Evolutionary conservation across 2,113 vertebrate genomes (phyloP).

Genomic region (Aphyosemion australe): DNA sequence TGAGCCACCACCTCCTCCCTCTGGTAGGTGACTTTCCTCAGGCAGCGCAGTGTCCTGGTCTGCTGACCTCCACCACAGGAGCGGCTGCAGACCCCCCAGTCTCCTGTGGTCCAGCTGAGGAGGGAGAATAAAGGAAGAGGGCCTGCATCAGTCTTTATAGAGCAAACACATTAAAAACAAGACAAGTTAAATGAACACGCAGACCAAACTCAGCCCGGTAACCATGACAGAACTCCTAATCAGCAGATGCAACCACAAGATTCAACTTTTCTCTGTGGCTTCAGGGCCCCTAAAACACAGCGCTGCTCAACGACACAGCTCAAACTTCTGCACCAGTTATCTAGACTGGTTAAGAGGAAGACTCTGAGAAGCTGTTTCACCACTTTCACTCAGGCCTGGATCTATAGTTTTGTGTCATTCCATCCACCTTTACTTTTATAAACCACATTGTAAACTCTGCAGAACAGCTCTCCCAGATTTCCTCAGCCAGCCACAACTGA

Average conservation of each 20-base stretch:
- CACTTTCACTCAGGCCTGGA: conserved; percentile 6
- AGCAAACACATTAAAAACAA: not conserved
- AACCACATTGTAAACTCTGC: conserved; percentile 38
- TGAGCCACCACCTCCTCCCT: conserved; percentile 84
- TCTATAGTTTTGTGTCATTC: conserved; percentile 2
- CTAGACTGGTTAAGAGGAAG: not conserved
- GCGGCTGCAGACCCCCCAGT: conserved; percentile 88
- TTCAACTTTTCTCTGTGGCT: conserved; percentile 14
- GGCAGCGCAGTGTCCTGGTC: conserved; percentile 84
- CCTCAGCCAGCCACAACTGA: conserved; percentile 16
- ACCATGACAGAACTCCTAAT: conserved; percentile 35
- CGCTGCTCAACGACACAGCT: not conserved
- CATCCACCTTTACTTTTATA: conserved; percentile 17
- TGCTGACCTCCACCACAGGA: conserved; percentile 91
- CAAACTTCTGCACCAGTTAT: not conserved
- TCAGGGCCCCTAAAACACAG: too few relatives aligned
- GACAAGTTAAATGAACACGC: conserved; percentile 7
- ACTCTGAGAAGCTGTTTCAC: not conserved
- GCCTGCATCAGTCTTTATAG: not conserved
- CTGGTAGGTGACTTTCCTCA: conserved; percentile 88
- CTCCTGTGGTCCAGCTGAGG: conserved; percentile 86
- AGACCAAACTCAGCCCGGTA: not conserved
- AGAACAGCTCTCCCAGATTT: conserved; percentile 28
- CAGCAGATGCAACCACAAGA: conserved; percentile 28
- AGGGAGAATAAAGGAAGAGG: not conserved